Percentiles rank a stretch among this genome's conserved stretches.
Conservation (phyloP, 2,113 vertebrate species). For the Lepus timidus region DNA sequence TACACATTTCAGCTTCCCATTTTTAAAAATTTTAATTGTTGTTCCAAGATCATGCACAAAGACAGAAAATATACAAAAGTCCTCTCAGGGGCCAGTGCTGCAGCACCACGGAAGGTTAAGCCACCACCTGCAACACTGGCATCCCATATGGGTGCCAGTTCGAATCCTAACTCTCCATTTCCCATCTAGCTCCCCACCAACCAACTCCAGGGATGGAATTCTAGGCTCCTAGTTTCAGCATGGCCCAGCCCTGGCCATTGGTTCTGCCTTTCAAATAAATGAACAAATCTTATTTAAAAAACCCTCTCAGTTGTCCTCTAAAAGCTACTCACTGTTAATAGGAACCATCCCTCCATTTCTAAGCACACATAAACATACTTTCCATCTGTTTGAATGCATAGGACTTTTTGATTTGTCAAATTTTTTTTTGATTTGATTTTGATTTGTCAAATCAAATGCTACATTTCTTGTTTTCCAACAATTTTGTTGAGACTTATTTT, state of each 20-base stretch:
- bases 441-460: neutral
- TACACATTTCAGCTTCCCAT: neutral
- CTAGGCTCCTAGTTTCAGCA: no score
- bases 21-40: neutral
- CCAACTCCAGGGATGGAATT: no score
- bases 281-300: no score
- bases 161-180: neutral
- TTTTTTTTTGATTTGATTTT: no score
- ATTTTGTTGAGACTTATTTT: neutral
- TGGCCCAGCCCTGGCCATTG: no score
- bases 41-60: neutral
- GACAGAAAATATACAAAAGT: neutral
- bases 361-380: neutral
- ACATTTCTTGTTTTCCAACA: neutral
- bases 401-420: neutral
- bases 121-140: no score
- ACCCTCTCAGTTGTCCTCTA: neutral
- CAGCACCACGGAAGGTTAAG: no score
- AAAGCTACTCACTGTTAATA: constrained; percentile 21
- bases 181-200: neutral
- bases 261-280: no score
- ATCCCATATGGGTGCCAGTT: no score
- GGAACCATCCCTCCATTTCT: neutral
- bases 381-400: neutral
- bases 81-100: no score